phyloP scores from a whole-genome alignment of 2,888 invertebrate genomes.

The Subacronicta megacephala region DNA sequence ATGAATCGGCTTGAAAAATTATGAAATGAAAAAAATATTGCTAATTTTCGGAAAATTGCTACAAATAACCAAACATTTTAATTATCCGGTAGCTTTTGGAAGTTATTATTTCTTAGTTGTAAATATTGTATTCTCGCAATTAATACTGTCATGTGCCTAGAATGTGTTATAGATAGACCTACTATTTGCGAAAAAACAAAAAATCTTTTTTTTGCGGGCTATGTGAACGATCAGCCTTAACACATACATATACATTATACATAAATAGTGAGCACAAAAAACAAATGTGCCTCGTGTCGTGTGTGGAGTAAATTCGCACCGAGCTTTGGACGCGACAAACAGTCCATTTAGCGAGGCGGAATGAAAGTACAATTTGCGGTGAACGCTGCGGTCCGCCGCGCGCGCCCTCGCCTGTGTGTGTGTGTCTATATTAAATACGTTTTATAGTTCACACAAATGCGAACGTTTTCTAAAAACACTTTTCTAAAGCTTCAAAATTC shows the following conservation, averaged over 20 bases:
- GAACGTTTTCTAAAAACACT: conserved; percentile 27
- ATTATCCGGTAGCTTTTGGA: too few relatives aligned
- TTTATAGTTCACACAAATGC: conserved; percentile 33
- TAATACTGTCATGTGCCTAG: too few relatives aligned
- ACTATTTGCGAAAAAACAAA: too few relatives aligned
- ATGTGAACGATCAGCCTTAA: too few relatives aligned
- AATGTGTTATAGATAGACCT: too few relatives aligned
- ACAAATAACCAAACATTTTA: too few relatives aligned
- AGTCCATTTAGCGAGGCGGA: conserved; percentile 71
- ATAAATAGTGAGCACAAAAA: conserved; percentile 51
- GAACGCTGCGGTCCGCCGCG: conserved; percentile 60
- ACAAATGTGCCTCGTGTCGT: conserved; percentile 38
- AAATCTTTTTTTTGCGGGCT: too few relatives aligned
- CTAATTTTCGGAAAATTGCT: too few relatives aligned
- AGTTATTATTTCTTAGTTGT: too few relatives aligned
- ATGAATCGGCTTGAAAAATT: conserved; percentile 10
- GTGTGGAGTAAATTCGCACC: conserved; percentile 54
- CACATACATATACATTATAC: too few relatives aligned
- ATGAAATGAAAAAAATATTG: too few relatives aligned
- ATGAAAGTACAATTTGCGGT: conserved; percentile 80
- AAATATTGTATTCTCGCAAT: too few relatives aligned
- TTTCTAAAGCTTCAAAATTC: conserved; percentile 22
- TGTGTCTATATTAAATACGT: conserved; percentile 17
- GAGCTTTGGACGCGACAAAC: conserved; percentile 66
- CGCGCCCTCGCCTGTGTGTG: conserved; percentile 36